Base-by-base conservation (phyloP, 2,797 vertebrate species). In the Betta splendens region DNA sequence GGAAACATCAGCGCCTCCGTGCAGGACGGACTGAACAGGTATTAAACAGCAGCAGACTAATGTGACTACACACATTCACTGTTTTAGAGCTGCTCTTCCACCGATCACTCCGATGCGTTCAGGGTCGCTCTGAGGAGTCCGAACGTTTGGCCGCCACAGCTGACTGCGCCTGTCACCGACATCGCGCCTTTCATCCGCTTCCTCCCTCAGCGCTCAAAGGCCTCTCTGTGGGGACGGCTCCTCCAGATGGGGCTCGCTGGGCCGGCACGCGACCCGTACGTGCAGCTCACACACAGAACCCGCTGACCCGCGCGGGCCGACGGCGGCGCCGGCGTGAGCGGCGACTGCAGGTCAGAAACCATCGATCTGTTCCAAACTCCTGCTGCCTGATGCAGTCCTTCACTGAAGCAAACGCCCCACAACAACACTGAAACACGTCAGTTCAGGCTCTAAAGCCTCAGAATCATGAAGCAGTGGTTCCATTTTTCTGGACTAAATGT, bases 151-250 rank as follows among this genome's bases (percentile, higher is more conserved):
- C 50, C 65, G 69, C 67, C 58, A 68, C 61, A 32, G 70, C 67
- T 43, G 56, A 75, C 51, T 1, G 73, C 59, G 78, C 77, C 89
- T 57, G 81, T 88, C 89, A 77, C 84, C 77, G 80, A 85, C 87
- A 84, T 89, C 87, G 68, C 75, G 76, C 65, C 64, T 67, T 61
- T 79, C 76, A 75, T 75, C 62, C 25, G 18, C 64, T 65, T 69
- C 73, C 74, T 79, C 52, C 63, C 45, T 53, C 72, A 61, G 56
- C 73, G 57, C 57, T 81, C 64, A 87, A 70, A 78, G 70, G 63
- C 48, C 38, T 45, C 80, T 81, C 71, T 83, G 83, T 83, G 76
- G 76, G 50, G 63, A 64, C 29, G 55, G 31, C n/a, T 53, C 44
- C n/a, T 58, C 62, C 81, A 82, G 80, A 81, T 70, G 81, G 71